A percentile compares a stretch with the other conserved stretches of the same genome.
Evolutionary conservation across 2,797 vertebrate species (phyloP).

Genomic region (Eulemur rubriventer): DNA sequence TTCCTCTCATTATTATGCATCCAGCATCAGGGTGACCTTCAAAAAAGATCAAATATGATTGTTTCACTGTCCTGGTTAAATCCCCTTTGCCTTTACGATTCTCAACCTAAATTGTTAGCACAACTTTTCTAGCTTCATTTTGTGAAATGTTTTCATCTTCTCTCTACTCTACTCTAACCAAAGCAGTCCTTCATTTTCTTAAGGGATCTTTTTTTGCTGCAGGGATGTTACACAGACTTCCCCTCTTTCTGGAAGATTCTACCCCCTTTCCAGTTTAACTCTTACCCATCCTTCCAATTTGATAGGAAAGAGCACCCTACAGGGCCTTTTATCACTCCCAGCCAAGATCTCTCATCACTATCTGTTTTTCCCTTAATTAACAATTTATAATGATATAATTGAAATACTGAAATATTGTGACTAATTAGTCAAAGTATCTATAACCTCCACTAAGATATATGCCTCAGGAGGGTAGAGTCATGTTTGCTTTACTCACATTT

Average conservation of each 20-base stretch:
- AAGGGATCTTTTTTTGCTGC: not conserved
- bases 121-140: not conserved
- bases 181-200: not conserved
- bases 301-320: not conserved
- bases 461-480: not conserved
- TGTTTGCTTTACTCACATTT: not conserved
- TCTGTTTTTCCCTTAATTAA: too few species aligned
- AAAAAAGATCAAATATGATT: not conserved
- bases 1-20: not conserved
- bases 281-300: too few species aligned
- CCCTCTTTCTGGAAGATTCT: not conserved
- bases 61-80: not conserved
- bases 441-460: not conserved
- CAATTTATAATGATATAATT: not conserved
- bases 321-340: not conserved
- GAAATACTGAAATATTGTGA: not conserved
- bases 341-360: not conserved
- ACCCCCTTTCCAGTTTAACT: not conserved
- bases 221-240: not conserved
- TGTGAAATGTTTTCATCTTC: not conserved
- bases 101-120: not conserved
- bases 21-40: not conserved
- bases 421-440: not conserved
- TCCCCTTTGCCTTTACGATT: not conserved
- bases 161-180: too few species aligned